Evolutionary conservation across 2,113 vertebrate genomes (phyloP).

Genomic region (Cryptotis parvus): DNA sequence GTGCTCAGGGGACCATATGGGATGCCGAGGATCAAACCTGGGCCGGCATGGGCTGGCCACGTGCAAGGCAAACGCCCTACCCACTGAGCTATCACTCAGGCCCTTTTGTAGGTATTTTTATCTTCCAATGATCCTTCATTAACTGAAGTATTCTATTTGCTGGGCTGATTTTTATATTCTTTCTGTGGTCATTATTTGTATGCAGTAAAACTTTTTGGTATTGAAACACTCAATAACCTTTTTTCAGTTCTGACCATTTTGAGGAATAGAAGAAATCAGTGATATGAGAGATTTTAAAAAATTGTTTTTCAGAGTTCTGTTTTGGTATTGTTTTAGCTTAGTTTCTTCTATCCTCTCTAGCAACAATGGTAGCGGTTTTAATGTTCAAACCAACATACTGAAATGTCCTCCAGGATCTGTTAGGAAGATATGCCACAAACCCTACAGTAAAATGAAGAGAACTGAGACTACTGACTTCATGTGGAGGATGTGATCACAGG

Average conservation of each 20-base stretch:
- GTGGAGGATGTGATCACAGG: background rate
- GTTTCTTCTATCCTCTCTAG: background rate
- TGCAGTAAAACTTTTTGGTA: slow-evolving; percentile 61
- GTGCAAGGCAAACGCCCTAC: too few species aligned
- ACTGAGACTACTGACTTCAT: background rate
- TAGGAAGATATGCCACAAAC: background rate
- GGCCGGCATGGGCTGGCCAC: too few species aligned
- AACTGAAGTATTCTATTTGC: slow-evolving; percentile 68
- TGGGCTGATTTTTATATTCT: slow-evolving; percentile 67
- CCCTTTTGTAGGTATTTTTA: background rate
- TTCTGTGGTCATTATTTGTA: slow-evolving; percentile 57
- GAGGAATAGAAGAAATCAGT: background rate
- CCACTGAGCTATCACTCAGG: too few species aligned
- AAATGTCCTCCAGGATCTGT: background rate
- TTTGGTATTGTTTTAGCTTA: background rate
- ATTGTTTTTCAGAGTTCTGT: background rate
- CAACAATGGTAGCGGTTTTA: background rate
- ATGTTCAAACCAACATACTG: background rate
- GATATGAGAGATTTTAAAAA: background rate
- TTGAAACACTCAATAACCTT: slow-evolving; percentile 56
- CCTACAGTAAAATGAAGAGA: background rate
- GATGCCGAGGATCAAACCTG: too few species aligned
- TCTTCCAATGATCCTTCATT: slow-evolving; percentile 72
- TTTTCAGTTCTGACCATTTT: background rate
- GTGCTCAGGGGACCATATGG: too few species aligned